Conservation (phyloP, 2,888 invertebrate genomes). For the Pseudococcus jackbeardsleyi region DNA sequence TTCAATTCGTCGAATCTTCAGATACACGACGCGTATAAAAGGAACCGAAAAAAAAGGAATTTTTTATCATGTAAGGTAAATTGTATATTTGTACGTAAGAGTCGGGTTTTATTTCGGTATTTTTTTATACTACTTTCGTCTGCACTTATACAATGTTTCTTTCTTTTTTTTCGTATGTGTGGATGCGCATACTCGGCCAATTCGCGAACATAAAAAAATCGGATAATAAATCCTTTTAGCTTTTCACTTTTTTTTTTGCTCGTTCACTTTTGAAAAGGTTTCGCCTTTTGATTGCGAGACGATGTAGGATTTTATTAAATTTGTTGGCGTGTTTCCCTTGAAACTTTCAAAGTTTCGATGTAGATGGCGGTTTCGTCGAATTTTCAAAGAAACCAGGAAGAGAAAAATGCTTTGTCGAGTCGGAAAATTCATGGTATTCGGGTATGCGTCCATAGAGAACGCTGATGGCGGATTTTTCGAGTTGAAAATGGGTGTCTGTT, state of each 20-base stretch:
- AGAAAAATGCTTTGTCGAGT: neutral
- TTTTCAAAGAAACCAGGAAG: neutral
- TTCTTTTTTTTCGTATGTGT: neutral
- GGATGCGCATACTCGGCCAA: neutral
- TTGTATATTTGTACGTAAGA: conserved; percentile 27
- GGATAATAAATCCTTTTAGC: conserved; percentile 38
- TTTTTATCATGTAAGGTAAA: neutral
- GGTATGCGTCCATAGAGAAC: neutral
- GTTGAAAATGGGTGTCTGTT: too few relatives aligned
- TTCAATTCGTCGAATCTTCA: neutral
- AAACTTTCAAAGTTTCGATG: neutral
- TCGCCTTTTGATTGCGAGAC: neutral
- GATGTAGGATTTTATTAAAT: conserved; percentile 24
- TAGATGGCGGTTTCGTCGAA: neutral
- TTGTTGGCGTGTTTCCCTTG: neutral
- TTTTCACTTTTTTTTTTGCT: conserved; percentile 8
- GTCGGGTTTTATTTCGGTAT: neutral
- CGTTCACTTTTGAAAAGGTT: conserved; percentile 8
- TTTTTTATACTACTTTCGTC: neutral
- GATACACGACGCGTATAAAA: neutral
- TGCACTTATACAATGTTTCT: neutral
- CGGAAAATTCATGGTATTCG: neutral
- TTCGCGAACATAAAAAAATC: neutral
- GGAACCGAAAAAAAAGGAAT: neutral
- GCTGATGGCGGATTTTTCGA: neutral